Base-by-base conservation (phyloP, 2,888 invertebrate species). In the Linnaemya tessellans region DNA sequence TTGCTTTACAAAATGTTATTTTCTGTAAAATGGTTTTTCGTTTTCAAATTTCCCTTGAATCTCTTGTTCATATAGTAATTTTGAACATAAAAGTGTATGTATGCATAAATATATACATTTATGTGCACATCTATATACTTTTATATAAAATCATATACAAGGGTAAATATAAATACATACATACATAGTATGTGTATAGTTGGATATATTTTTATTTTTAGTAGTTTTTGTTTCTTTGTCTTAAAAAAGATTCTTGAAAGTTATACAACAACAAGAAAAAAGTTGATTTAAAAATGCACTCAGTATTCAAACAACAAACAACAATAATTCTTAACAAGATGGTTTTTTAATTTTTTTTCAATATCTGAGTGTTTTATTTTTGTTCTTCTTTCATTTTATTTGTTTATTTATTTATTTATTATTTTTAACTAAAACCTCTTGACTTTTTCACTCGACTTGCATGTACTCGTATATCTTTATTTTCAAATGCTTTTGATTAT, bases 301-400 rank as follows among this genome's bases (percentile, higher is more conserved):
- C 46, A 58, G 49, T 41, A 38, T 68, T 78, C 67, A 46, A 71
- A 64, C 15, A 67, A 67, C 58, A 46, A 82, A 77, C 54, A 74
- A 35, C 56, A 78, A 74, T 79, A 70, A 75, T 75, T 79, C 46
- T 73, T 82, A 82, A 85, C 75, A 75, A 82, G 79, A 85, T 75
- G 73, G 73, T 70, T 75, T 75, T 75, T 71, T 75, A 54, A 60
- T 80, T 84, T 51, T 56, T 83, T 80, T 30, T 30, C 30, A 75
- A 75, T 73, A 46, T 43, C 4, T 13, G 49, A 73, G 49, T 35
- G 58, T 79, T 79, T 68, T 78, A 41, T 70, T 70, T 74, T 67
- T 75, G 10, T 77, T 41, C 20, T 43, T 71, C 51, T 51, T 73
- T 71, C 56, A 58, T 43, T 70, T 77, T 64, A 11, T 54, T 67